These are phyloP conservation scores for Papilio machaon DNA, from an alignment of 1,140 invertebrate species.

Conservation along the genomic window DNA sequence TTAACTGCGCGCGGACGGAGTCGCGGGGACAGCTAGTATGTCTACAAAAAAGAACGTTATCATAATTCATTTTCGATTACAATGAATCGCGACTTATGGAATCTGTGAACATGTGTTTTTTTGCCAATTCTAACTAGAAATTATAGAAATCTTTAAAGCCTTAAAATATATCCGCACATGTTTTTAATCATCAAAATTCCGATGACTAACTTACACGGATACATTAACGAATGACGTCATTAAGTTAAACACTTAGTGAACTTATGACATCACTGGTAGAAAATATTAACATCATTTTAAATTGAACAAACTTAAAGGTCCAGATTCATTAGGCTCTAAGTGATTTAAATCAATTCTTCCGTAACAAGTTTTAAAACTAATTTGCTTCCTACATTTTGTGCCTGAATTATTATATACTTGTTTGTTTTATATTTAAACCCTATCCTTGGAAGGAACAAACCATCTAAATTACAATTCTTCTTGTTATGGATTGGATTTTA, in stretches of 20 bases:
- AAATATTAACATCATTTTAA: neutral
- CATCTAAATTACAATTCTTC: neutral
- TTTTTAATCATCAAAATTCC: conserved; percentile 25
- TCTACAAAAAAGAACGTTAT: too few relatives aligned
- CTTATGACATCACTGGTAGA: neutral
- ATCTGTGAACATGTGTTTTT: too few relatives aligned
- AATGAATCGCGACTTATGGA: too few relatives aligned
- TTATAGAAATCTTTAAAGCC: neutral
- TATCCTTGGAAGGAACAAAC: neutral
- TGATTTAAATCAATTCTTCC: too few relatives aligned
- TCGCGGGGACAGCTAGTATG: too few relatives aligned
- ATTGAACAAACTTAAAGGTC: neutral
- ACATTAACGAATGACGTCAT: conserved; percentile 12
- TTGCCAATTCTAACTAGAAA: neutral
- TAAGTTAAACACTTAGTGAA: neutral
- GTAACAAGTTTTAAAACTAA: too few relatives aligned
- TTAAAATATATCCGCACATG: neutral
- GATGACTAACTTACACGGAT: conserved; percentile 18
- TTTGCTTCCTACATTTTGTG: too few relatives aligned
- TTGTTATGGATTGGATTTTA: neutral
- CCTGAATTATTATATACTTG: too few relatives aligned
- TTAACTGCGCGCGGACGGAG: too few relatives aligned
- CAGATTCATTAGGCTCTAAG: too few relatives aligned
- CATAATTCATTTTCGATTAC: too few relatives aligned
- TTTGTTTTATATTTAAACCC: neutral